Evolutionary conservation across 2,797 vertebrate species (phyloP).

Genomic region (Sparus aurata): DNA sequence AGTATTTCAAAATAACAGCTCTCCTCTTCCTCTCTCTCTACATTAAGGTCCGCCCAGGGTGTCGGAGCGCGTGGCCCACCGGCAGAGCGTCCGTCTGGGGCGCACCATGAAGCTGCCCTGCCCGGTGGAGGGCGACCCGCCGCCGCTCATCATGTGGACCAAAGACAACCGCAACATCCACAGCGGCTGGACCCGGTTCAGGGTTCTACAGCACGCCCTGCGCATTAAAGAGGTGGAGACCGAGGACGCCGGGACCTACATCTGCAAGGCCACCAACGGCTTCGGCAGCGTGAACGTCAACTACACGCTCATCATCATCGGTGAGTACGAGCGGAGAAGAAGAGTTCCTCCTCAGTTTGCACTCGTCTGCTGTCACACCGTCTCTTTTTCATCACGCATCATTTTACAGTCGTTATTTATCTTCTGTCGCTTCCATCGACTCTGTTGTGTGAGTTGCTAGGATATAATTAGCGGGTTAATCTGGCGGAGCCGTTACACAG

Average conservation of each 20-base stretch:
- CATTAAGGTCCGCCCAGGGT: conserved; percentile 92
- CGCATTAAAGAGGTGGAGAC: conserved; percentile 95
- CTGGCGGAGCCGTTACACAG: conserved; percentile 15
- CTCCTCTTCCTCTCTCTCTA: not conserved
- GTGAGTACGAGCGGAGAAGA: conserved; percentile 75
- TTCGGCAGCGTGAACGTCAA: conserved; percentile 97
- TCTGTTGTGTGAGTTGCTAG: not conserved
- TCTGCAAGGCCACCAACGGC: conserved; percentile 98
- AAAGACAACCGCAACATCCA: conserved; percentile 92
- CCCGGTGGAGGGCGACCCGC: conserved; percentile 87
- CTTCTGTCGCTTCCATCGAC: not conserved
- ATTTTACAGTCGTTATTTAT: conserved; percentile 10
- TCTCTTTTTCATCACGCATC: conserved; percentile 1
- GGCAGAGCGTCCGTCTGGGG: conserved; percentile 90
- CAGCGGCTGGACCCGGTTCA: conserved; percentile 95
- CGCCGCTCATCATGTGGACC: conserved; percentile 89
- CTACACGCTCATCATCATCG: conserved; percentile 96
- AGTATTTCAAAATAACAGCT: not conserved
- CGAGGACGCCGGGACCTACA: conserved; percentile 93
- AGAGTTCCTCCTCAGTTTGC: not conserved
- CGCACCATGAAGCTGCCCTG: conserved; percentile 86
- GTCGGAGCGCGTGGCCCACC: conserved; percentile 90
- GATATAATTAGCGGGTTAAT: conserved; percentile 39
- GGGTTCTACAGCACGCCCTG: conserved; percentile 90
- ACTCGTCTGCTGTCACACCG: not conserved